Conservation (phyloP, 2,888 invertebrate genomes). For the Endotricha flammealis region DNA sequence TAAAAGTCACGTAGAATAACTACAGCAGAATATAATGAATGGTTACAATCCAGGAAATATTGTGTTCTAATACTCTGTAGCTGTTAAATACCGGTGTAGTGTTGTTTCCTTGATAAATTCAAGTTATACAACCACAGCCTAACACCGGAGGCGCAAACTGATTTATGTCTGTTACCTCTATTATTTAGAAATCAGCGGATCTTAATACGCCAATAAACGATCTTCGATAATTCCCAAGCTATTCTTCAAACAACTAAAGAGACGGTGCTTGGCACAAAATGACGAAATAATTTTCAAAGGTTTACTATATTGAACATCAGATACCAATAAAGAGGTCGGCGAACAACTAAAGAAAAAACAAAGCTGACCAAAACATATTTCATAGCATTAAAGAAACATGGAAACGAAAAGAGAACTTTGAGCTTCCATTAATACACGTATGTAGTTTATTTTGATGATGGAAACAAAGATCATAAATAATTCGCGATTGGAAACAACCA, state of each 20-base stretch:
- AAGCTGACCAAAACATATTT: not conserved
- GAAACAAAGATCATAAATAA: constrained; percentile 59
- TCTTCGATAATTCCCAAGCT: constrained; percentile 21
- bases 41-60: not conserved
- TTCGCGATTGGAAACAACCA: constrained; percentile 57
- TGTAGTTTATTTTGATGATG: constrained; percentile 38
- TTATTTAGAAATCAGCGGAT: constrained; percentile 51
- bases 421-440: constrained; percentile 18
- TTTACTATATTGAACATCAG: not conserved
- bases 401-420: constrained; percentile 14
- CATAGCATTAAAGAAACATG: not conserved
- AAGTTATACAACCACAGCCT: constrained; percentile 22
- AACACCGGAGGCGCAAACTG: constrained; percentile 45
- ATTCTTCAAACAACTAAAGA: constrained; percentile 11
- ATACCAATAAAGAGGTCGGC: not conserved
- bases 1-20: too few relatives aligned
- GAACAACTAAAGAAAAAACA: constrained; percentile 1
- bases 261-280: not conserved
- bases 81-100: constrained; percentile 23
- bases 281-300: not conserved
- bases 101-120: constrained; percentile 31
- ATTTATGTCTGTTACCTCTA: constrained; percentile 44
- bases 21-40: constrained; percentile 12
- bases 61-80: not conserved
- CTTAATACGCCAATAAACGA: constrained; percentile 39